Conservation (phyloP, 2,888 invertebrate genomes). For the Bombylius discolor region DNA sequence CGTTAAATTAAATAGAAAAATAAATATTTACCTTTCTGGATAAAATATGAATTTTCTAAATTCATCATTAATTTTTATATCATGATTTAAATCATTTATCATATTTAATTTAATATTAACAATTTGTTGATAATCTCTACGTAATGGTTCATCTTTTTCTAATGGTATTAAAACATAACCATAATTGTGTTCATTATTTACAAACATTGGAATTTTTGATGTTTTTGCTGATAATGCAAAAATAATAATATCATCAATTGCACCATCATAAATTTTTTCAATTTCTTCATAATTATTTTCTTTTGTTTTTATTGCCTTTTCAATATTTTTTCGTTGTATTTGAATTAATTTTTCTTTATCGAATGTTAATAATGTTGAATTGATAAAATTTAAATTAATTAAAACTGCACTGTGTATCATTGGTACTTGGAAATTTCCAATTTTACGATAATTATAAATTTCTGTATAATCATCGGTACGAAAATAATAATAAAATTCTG, state of each 20-base stretch:
- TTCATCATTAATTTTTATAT: slow-evolving; percentile 34
- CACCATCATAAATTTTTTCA: slow-evolving; percentile 51
- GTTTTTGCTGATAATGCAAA: slow-evolving; percentile 74
- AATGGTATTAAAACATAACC: slow-evolving; percentile 75
- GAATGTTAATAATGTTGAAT: slow-evolving; percentile 60
- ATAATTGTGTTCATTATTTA: slow-evolving; percentile 71
- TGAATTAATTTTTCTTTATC: slow-evolving; percentile 28
- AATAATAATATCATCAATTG: slow-evolving; percentile 82
- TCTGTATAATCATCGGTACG: slow-evolving; percentile 75
- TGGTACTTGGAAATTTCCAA: slow-evolving; percentile 72
- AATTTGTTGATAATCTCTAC: slow-evolving; percentile 56
- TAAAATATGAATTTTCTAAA: slow-evolving; percentile 32
- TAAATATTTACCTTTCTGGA: slow-evolving; percentile 28
- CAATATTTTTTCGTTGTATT: slow-evolving; percentile 20
- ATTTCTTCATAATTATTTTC: slow-evolving; percentile 15
- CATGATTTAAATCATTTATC: slow-evolving; percentile 44
- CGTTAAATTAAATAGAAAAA: background rate
- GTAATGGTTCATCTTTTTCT: slow-evolving; percentile 50
- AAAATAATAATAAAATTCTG: slow-evolving; percentile 65
- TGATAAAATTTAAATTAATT: slow-evolving; percentile 50
- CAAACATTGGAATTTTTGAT: slow-evolving; percentile 48
- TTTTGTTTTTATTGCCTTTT: slow-evolving; percentile 6
- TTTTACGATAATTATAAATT: slow-evolving; percentile 53
- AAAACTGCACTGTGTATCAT: slow-evolving; percentile 86
- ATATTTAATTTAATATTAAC: slow-evolving; percentile 63